These are phyloP conservation scores for Philaenus spumarius DNA, from an alignment of 1,140 invertebrate species.

Conservation along the genomic window DNA sequence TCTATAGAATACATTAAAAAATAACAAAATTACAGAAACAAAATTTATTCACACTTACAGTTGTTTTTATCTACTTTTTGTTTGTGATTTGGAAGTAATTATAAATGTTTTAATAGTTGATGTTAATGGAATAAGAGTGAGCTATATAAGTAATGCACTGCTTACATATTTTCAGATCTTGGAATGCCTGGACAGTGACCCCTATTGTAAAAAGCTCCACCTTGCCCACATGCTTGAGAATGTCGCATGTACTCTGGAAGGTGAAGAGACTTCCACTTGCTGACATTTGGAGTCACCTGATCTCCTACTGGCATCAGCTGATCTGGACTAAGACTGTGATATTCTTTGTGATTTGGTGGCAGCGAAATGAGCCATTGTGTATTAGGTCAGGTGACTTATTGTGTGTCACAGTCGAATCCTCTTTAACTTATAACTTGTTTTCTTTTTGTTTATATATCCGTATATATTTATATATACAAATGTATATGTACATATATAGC, in stretches of 20 bases:
- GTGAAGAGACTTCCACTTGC: slow-evolving; percentile 54
- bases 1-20: too few relatives aligned
- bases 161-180: slow-evolving; percentile 53
- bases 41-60: too few relatives aligned
- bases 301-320: neutral
- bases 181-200: slow-evolving; percentile 73
- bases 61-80: too few relatives aligned
- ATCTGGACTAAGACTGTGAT: slow-evolving; percentile 15
- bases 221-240: slow-evolving; percentile 83
- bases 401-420: neutral
- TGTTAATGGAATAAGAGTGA: too few relatives aligned
- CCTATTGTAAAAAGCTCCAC: slow-evolving; percentile 77
- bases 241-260: slow-evolving; percentile 82
- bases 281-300: slow-evolving; percentile 47
- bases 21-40: too few relatives aligned
- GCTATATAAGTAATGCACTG: too few relatives aligned
- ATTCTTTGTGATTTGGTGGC: slow-evolving; percentile 15
- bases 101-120: too few relatives aligned
- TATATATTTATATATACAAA: neutral
- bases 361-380: slow-evolving; percentile 6
- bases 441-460: neutral
- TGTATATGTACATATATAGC: neutral
- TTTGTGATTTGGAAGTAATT: too few relatives aligned
- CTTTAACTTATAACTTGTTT: neutral
- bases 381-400: slow-evolving; percentile 10